These are phyloP conservation scores for Xenops minutus DNA, from an alignment of 2,797 vertebrate genomes.

Conservation along the genomic window DNA sequence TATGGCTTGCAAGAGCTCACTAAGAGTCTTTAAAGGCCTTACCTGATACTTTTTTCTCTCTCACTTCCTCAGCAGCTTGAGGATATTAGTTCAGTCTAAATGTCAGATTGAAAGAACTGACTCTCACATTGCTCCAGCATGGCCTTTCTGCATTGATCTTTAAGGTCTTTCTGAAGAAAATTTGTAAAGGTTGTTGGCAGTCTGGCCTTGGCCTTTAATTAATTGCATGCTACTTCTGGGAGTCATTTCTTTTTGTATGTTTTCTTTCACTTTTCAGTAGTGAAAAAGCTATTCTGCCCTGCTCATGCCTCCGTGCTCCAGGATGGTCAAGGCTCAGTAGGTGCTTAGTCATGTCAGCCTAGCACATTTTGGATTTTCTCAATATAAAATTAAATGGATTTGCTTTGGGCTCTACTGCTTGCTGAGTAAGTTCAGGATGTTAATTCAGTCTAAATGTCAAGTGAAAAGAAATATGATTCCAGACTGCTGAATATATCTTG, in stretches of 20 bases:
- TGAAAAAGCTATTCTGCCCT: background rate
- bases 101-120: conserved; percentile 14
- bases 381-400: conserved; percentile 16
- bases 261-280: background rate
- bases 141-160: background rate
- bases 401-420: conserved; percentile 14
- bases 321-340: conserved; percentile 5
- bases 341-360: background rate
- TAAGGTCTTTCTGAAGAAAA: background rate
- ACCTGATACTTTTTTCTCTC: background rate
- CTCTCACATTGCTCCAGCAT: background rate
- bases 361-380: conserved; percentile 12
- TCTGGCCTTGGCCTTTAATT: background rate
- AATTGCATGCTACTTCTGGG: background rate
- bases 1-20: background rate
- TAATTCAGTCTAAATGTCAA: conserved; percentile 45
- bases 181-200: background rate
- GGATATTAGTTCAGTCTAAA: conserved; percentile 9
- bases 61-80: background rate
- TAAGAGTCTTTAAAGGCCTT: background rate
- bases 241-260: background rate
- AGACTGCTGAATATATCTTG: conserved; percentile 23
- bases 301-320: background rate
- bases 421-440: background rate
- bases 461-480: conserved; percentile 17